These are phyloP conservation scores for Podotricha telesiphe DNA, from an alignment of 2,888 invertebrate species.

Conservation along the genomic window DNA sequence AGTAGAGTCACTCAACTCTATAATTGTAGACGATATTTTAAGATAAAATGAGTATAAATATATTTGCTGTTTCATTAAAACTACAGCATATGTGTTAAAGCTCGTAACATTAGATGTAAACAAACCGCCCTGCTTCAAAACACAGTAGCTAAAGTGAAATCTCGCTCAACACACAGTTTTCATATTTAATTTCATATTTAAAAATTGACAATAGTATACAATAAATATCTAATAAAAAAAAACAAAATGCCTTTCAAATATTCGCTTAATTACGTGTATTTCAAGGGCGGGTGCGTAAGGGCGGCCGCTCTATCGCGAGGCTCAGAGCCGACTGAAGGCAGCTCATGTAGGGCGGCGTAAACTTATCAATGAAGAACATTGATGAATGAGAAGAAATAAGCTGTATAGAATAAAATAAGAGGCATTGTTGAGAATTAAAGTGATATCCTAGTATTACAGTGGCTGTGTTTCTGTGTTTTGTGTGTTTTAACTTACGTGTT, in stretches of 20 bases:
- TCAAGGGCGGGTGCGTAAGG: constrained; percentile 29
- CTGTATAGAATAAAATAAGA: neutral
- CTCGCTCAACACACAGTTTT: neutral
- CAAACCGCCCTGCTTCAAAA: neutral
- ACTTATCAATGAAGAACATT: constrained; percentile 21
- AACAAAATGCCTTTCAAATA: neutral
- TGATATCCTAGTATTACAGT: neutral
- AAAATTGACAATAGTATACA: neutral
- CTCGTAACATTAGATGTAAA: neutral
- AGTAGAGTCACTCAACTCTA: too few relatives aligned
- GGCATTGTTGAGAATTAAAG: neutral
- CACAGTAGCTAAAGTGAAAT: neutral
- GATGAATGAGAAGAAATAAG: constrained; percentile 11
- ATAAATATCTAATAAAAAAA: neutral
- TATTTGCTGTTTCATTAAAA: too few relatives aligned
- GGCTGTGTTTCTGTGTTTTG: too few relatives aligned
- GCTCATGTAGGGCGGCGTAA: constrained; percentile 24
- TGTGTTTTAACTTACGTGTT: too few relatives aligned
- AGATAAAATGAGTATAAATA: too few relatives aligned
- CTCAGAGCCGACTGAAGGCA: constrained; percentile 34
- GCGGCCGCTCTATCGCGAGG: constrained; percentile 31
- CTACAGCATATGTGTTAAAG: neutral
- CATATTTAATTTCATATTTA: neutral
- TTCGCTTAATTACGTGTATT: neutral
- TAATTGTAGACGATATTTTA: too few relatives aligned